Conservation (phyloP, 2,113 vertebrate genomes). For the Columbina picui region DNA sequence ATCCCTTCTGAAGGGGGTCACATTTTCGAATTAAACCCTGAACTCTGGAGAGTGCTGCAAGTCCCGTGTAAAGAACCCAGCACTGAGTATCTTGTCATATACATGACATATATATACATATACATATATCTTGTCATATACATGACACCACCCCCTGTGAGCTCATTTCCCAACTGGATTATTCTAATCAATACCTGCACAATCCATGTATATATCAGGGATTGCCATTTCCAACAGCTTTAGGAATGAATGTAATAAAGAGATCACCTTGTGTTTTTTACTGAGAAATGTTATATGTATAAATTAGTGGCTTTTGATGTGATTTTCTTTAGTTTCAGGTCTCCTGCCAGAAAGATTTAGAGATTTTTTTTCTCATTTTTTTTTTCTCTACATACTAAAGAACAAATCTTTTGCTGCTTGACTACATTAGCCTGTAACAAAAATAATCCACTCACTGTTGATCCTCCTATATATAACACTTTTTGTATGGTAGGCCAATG, state of each 20-base stretch:
- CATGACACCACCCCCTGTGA: not conserved
- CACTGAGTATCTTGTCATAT: not conserved
- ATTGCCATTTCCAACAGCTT: constrained; percentile 29
- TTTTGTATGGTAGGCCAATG: constrained; percentile 47
- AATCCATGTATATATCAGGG: not conserved
- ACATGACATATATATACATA: too few relatives aligned
- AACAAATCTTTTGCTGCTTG: not conserved
- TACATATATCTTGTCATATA: too few relatives aligned
- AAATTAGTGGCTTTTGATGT: constrained; percentile 36
- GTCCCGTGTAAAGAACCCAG: not conserved
- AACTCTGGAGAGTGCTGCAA: not conserved
- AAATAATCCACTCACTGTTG: constrained; percentile 15
- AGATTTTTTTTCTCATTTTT: not conserved
- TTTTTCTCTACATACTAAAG: not conserved
- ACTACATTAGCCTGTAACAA: constrained; percentile 37
- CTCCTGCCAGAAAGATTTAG: constrained; percentile 16
- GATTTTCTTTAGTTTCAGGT: constrained; percentile 14
- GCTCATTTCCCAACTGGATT: not conserved
- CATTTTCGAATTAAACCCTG: not conserved
- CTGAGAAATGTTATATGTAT: not conserved
- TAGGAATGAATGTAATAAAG: constrained; percentile 10
- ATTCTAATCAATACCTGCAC: not conserved
- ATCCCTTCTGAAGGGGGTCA: not conserved
- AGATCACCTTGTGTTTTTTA: not conserved
- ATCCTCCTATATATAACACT: not conserved